These are phyloP conservation scores for Limanda limanda DNA, from an alignment of 2,113 vertebrate genomes.

Conservation along the genomic window DNA sequence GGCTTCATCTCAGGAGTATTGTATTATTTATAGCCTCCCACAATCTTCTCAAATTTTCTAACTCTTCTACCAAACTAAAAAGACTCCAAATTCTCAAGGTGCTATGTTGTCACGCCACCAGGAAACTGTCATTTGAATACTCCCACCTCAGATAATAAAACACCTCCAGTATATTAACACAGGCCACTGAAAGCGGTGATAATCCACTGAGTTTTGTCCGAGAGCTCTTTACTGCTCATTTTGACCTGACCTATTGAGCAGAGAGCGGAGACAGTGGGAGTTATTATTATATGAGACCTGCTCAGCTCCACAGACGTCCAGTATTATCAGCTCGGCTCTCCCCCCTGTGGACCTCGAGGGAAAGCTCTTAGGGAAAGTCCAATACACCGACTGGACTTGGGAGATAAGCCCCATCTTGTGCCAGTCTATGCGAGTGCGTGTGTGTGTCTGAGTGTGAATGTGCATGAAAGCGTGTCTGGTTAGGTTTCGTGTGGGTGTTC, in stretches of 20 bases:
- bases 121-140: conserved; percentile 11
- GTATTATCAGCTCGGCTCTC: conserved; percentile 50
- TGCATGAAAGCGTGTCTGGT: conserved; percentile 41
- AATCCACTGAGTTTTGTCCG: conserved; percentile 39
- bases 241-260: conserved; percentile 65
- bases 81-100: background rate
- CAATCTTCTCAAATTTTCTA: background rate
- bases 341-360: conserved; percentile 37
- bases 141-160: conserved; percentile 28
- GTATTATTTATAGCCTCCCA: background rate
- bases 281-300: conserved; percentile 52
- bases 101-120: background rate
- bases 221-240: conserved; percentile 34
- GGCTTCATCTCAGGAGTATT: background rate
- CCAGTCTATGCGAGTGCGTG: conserved; percentile 10
- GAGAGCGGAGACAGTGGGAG: conserved; percentile 40
- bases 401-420: conserved; percentile 64
- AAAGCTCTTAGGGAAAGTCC: conserved; percentile 61
- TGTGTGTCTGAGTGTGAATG: background rate
- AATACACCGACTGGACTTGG: conserved; percentile 48
- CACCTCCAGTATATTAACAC: conserved; percentile 11
- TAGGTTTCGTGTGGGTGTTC: conserved; percentile 59
- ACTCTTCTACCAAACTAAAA: background rate
- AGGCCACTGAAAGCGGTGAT: conserved; percentile 27
- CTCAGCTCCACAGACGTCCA: conserved; percentile 52